Percentiles rank a stretch among this genome's conserved stretches.
Conservation (phyloP, 2,797 vertebrate genomes). For the Pristis pectinata region DNA sequence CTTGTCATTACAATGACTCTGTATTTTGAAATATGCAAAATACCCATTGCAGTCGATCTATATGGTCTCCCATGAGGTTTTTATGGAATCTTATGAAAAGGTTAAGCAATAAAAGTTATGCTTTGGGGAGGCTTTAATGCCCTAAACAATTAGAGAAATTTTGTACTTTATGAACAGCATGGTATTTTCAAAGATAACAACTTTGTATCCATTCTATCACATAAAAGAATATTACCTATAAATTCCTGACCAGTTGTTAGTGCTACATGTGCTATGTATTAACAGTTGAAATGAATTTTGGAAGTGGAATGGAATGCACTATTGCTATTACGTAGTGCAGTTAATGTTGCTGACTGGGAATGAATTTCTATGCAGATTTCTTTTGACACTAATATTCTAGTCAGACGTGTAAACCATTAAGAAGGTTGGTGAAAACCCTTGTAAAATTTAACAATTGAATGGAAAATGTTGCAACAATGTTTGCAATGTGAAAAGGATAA, state of each 20-base stretch:
- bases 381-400: neutral
- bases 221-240: neutral
- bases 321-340: too few relatives aligned
- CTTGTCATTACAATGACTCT: neutral
- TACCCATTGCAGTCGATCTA: neutral
- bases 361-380: too few relatives aligned
- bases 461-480: neutral
- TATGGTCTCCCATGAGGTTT: neutral
- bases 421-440: neutral
- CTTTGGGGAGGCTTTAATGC: neutral
- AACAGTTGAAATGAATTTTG: too few relatives aligned
- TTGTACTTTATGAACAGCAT: neutral
- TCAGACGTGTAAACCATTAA: neutral
- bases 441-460: neutral
- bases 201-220: neutral
- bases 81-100: slow-evolving; percentile 13
- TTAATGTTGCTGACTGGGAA: too few relatives aligned
- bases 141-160: neutral
- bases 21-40: slow-evolving; percentile 15
- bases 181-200: neutral
- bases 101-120: neutral
- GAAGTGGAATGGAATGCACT: too few relatives aligned
- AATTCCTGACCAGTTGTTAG: too few relatives aligned
- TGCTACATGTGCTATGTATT: too few relatives aligned
- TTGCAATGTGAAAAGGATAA: neutral